These are phyloP conservation scores for Hemitrygon akajei DNA, from an alignment of 2,797 vertebrate genomes.

Conservation along the genomic window DNA sequence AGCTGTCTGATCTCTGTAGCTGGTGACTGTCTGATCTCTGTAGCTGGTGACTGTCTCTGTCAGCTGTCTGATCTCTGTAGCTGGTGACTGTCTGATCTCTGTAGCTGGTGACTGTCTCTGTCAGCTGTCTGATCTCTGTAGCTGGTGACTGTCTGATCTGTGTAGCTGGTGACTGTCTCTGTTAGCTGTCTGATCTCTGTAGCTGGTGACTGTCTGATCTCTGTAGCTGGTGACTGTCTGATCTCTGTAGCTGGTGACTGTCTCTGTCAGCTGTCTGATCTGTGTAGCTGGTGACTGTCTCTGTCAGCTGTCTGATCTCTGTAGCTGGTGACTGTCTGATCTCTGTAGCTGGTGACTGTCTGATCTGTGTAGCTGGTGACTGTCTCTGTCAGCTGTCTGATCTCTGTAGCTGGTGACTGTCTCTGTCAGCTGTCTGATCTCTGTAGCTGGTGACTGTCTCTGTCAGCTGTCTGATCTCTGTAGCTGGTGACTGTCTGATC, in stretches of 20 bases:
- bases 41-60: neutral
- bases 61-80: neutral
- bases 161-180: neutral
- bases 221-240: no score
- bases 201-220: neutral
- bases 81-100: neutral
- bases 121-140: no score
- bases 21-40: no score
- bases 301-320: no score
- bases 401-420: no score
- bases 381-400: no score
- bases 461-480: neutral
- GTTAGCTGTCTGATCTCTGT: neutral
- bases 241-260: neutral
- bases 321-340: no score
- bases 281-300: neutral
- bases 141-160: neutral
- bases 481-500: neutral
- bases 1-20: no score
- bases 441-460: neutral
- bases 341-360: neutral
- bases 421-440: no score
- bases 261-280: no score
- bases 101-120: no score
- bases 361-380: neutral